A percentile compares a stretch with the other conserved stretches of the same genome.
Evolutionary conservation across 1,140 invertebrate species (phyloP).

Genomic region (Zaprionus ornatus): DNA sequence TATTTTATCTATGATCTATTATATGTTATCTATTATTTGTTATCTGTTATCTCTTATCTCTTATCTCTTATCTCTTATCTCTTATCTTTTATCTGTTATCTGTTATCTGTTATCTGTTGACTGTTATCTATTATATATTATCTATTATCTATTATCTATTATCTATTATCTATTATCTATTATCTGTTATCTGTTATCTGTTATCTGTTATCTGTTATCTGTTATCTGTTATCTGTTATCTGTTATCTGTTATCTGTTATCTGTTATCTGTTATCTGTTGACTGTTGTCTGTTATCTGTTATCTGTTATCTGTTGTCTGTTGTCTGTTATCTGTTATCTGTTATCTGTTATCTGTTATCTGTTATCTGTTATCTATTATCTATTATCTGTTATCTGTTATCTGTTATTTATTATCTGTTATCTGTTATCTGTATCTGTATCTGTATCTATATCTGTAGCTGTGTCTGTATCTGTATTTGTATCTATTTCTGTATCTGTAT

Average conservation of each 20-base stretch:
- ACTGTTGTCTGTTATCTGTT: too few species aligned
- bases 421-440: background rate
- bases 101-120: background rate
- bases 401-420: background rate
- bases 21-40: background rate
- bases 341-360: background rate
- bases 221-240: background rate
- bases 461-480: slow-evolving; percentile 6
- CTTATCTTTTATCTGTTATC: background rate
- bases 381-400: background rate
- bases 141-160: too few species aligned
- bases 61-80: background rate
- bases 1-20: too few species aligned
- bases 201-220: background rate
- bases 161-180: too few species aligned
- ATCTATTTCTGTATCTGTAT: background rate
- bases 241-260: background rate
- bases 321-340: too few species aligned
- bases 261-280: background rate
- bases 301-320: too few species aligned
- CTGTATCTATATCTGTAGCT: too few species aligned
- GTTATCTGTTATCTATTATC: background rate
- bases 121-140: background rate
- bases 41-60: too few species aligned
- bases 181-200: background rate